Base-by-base conservation (phyloP, 2,888 invertebrate species). In the Physocephala rufipes region DNA sequence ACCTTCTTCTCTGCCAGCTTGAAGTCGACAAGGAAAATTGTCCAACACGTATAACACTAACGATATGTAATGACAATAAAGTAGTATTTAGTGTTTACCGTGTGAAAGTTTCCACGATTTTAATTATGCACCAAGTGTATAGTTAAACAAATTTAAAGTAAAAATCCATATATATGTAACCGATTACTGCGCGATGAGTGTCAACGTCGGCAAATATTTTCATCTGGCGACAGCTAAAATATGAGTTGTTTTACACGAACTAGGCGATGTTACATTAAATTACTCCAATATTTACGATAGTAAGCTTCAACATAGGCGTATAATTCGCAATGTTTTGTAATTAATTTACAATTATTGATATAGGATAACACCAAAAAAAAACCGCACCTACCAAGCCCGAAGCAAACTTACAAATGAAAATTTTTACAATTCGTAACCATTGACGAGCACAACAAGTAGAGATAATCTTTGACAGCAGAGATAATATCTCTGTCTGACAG, bases 1-100 rank as follows among this genome's bases (percentile, higher is more conserved):
- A 80, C 79, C 80, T 84, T 84, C 77, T 84, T 84, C 74, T 84
- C 84, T 71, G 84, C 85, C 84, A 84, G 80, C 63, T 84, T 85
- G 78, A 82, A 73, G 79, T 79, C 76, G 77, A 81, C 77, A 69
- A 45, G 62, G 19, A 21, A 63, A 16, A 16, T 51, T 24, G 24
- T n/a, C n/a, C n/a, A 64, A 16, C 24, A 49, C 51, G 30, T n/a
- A 51, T 26, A n/a, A 45, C 36, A 36, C 36, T 36, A 4, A 36
- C 4, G 36, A 36, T 36, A 36, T 9, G 36, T 7, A 36, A 36
- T 43, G 45, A 16, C 30, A 62, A 30, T n/a, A 43, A 26, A 3
- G 3, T 36, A 62, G 12, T 62, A 9, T 26, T 65, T 49, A 12
- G 28, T 51, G 7, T 28, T 47, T 47, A 51, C n/a, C 26, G 4